Evolutionary conservation across 2,113 vertebrate species (phyloP).

Genomic region (Rhea americana): DNA sequence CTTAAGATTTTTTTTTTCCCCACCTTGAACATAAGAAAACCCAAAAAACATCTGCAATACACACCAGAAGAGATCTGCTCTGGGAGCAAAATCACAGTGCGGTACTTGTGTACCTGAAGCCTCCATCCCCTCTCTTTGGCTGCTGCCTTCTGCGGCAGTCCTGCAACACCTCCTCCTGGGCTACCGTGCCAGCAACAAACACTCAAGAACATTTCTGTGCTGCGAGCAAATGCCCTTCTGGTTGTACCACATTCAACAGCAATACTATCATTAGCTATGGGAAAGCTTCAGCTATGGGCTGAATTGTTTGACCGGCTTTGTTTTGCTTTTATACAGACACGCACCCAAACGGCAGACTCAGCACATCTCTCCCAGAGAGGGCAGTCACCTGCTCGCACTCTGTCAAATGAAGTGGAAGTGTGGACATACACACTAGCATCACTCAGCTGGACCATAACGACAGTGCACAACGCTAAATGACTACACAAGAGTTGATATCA

Average conservation of each 20-base stretch:
- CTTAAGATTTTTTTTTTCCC: neutral
- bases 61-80: neutral
- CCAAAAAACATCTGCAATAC: neutral
- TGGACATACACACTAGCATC: neutral
- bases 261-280: constrained; percentile 6
- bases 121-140: fast-evolving
- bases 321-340: neutral
- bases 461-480: fast-evolving
- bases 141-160: neutral
- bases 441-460: fast-evolving
- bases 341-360: neutral
- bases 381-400: neutral
- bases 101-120: neutral
- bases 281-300: neutral
- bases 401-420: neutral
- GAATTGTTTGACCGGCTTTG: constrained; percentile 22
- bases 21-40: neutral
- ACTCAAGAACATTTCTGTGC: neutral
- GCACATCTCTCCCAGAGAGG: neutral
- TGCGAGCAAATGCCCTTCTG: neutral
- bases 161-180: neutral
- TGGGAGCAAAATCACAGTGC: neutral
- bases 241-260: neutral
- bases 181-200: neutral
- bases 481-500: fast-evolving